phyloP scores from a whole-genome alignment of 2,113 vertebrate genomes.

The Spermophilus dauricus region DNA sequence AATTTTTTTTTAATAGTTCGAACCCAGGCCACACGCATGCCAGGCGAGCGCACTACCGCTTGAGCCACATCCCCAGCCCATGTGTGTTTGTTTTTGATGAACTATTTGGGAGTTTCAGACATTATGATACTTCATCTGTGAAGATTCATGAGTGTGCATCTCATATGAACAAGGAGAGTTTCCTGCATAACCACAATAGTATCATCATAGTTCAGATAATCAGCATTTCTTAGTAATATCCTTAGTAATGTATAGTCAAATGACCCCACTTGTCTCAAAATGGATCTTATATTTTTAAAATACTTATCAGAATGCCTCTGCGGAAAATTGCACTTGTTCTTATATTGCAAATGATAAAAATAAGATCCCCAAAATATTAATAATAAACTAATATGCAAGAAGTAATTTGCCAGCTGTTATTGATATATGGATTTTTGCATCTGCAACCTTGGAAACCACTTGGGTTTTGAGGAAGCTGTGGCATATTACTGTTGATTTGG shows the following conservation, averaged over 20 bases:
- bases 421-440: background rate
- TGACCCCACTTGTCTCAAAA: background rate
- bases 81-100: background rate
- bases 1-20: too few species aligned
- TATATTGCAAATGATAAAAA: conserved; percentile 20
- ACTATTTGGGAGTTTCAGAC: conserved; percentile 2
- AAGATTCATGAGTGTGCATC: background rate
- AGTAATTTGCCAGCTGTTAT: background rate
- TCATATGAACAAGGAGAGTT: background rate
- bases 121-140: background rate
- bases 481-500: background rate
- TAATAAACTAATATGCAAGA: background rate
- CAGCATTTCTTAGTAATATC: background rate
- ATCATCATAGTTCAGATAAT: background rate
- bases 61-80: too few species aligned
- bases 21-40: too few species aligned
- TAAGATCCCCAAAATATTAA: background rate
- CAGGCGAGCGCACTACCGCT: too few species aligned
- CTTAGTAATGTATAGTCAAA: background rate
- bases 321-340: conserved; percentile 23
- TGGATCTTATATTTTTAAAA: background rate
- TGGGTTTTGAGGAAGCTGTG: background rate
- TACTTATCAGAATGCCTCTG: background rate
- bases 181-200: background rate
- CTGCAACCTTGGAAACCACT: background rate